phyloP scores from a whole-genome alignment of 2,113 vertebrate species.

The Meriones unguiculatus region DNA sequence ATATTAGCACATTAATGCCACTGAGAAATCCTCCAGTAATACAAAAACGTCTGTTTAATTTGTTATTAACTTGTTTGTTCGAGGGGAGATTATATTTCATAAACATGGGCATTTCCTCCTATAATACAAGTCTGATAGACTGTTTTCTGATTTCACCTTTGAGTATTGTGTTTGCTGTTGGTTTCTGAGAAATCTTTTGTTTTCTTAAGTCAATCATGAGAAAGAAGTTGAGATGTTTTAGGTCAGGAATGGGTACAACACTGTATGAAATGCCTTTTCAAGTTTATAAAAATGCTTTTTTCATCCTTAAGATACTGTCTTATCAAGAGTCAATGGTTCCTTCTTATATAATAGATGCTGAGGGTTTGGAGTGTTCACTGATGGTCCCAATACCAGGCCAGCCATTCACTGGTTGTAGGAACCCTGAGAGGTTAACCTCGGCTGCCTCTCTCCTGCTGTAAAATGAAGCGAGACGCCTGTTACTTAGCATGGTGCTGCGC shows the following conservation, averaged over 20 bases:
- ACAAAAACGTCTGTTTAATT: slow-evolving; percentile 25
- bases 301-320: background rate
- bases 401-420: background rate
- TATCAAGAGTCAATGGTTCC: background rate
- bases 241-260: background rate
- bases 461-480: background rate
- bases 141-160: background rate
- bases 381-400: background rate
- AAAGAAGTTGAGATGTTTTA: slow-evolving; percentile 4
- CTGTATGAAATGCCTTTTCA: slow-evolving; percentile 27
- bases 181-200: slow-evolving; percentile 35
- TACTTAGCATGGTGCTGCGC: background rate
- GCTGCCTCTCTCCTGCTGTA: background rate
- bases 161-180: background rate
- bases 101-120: slow-evolving; percentile 28
- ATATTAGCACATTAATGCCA: background rate
- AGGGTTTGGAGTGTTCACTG: background rate
- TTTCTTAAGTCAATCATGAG: background rate
- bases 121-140: background rate
- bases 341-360: background rate
- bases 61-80: slow-evolving; percentile 47
- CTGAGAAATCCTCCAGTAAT: background rate
- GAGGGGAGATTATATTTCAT: slow-evolving; percentile 1
- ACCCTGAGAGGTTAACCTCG: background rate
- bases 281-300: background rate